Evolutionary conservation across 2,113 vertebrate species (phyloP).

Genomic region (Dissostichus mawsoni): DNA sequence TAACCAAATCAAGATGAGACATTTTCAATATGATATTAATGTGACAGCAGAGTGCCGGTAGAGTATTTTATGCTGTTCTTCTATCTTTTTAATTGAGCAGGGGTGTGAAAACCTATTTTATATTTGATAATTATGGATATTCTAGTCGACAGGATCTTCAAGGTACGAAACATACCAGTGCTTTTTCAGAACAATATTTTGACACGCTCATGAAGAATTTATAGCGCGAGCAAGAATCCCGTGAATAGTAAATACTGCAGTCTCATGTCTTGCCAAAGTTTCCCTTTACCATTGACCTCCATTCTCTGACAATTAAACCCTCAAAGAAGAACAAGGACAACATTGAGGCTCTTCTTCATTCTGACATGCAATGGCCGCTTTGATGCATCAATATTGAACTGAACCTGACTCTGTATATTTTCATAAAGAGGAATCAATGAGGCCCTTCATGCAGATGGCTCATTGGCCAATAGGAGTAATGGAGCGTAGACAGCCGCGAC

Average conservation of each 20-base stretch:
- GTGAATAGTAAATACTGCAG: constrained; percentile 42
- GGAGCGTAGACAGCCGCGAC: constrained; percentile 46
- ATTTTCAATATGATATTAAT: too few relatives aligned
- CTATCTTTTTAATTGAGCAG: neutral
- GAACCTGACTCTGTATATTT: constrained; percentile 52
- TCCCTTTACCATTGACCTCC: constrained; percentile 11
- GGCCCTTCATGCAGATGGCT: constrained; percentile 71
- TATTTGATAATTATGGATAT: constrained; percentile 21
- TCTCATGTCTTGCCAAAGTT: too few relatives aligned
- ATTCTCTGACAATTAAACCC: constrained; percentile 22
- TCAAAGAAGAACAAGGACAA: constrained; percentile 17
- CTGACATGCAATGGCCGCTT: neutral
- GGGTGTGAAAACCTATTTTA: constrained; percentile 13
- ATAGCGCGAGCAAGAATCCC: constrained; percentile 14
- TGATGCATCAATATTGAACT: constrained; percentile 55
- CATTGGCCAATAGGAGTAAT: constrained; percentile 71
- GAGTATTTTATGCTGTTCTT: neutral
- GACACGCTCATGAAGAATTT: constrained; percentile 57
- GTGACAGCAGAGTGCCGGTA: neutral
- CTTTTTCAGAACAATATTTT: constrained; percentile 48
- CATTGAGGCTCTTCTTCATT: constrained; percentile 8
- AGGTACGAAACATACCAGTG: constrained; percentile 44
- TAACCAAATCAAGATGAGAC: too few relatives aligned
- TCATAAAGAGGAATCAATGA: constrained; percentile 74
- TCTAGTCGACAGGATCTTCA: constrained; percentile 4